phyloP scores from a whole-genome alignment of 2,113 vertebrate genomes.

The Macquaria australasica region DNA sequence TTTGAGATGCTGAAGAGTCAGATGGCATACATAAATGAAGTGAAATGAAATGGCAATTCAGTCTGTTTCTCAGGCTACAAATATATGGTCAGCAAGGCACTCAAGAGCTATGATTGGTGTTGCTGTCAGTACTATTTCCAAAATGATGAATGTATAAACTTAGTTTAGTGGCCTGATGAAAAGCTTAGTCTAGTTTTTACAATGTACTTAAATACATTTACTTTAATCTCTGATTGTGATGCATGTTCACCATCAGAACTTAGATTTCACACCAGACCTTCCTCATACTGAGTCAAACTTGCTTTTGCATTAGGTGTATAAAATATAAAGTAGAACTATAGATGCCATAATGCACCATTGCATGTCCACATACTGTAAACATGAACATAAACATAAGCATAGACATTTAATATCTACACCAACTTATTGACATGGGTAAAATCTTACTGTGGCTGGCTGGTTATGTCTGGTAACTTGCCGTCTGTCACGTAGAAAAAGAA shows the following conservation, averaged over 20 bases:
- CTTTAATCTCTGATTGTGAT: not conserved
- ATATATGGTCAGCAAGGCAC: not conserved
- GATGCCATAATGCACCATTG: not conserved
- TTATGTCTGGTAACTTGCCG: not conserved
- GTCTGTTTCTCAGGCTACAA: not conserved
- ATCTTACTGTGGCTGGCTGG: not conserved
- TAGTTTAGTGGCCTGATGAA: not conserved
- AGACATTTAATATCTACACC: not conserved
- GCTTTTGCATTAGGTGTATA: not conserved
- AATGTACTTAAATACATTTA: not conserved
- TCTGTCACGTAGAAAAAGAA: not conserved
- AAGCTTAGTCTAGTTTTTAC: not conserved
- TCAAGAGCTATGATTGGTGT: too few relatives aligned
- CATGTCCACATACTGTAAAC: not conserved
- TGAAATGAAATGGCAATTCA: not conserved
- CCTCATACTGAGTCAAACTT: not conserved
- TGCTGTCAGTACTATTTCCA: not conserved
- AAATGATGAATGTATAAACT: not conserved
- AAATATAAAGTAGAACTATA: not conserved
- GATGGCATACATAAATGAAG: not conserved
- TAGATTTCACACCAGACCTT: not conserved
- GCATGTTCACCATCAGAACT: not conserved
- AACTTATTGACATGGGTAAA: not conserved
- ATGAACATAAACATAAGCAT: not conserved
- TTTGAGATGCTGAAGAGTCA: constrained; percentile 9